Evolutionary conservation across 1,140 invertebrate genomes (phyloP).

Genomic region (Babylonia areolata): DNA sequence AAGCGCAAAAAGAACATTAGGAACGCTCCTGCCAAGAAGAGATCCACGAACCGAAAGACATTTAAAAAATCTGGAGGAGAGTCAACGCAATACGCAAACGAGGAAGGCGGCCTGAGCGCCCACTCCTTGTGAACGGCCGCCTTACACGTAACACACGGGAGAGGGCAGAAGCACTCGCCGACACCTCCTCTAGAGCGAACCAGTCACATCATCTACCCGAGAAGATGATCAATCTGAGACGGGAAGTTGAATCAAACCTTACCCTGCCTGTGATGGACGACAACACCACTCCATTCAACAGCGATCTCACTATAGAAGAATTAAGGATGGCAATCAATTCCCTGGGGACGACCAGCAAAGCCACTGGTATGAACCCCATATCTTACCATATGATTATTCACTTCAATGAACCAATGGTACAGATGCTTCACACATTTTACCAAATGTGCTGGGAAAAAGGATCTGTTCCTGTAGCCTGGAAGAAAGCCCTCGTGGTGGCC

Average conservation of each 20-base stretch:
- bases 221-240: not conserved
- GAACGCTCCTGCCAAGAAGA: not conserved
- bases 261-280: not conserved
- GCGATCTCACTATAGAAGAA: not conserved
- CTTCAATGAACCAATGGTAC: not conserved
- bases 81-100: not conserved
- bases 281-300: not conserved
- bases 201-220: not conserved
- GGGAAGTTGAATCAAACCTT: not conserved
- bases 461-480: not conserved
- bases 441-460: not conserved
- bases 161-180: not conserved
- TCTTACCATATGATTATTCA: not conserved
- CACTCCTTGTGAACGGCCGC: not conserved
- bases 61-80: not conserved
- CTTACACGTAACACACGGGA: not conserved
- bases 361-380: not conserved
- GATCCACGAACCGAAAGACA: not conserved
- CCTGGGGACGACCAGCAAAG: not conserved
- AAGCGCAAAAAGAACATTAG: not conserved
- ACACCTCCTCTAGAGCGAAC: not conserved
- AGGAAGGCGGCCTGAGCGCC: not conserved
- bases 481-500: not conserved
- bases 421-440: not conserved
- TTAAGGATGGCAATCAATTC: not conserved